Conservation (phyloP, 2,113 vertebrate species). For the Muntiacus reevesi region DNA sequence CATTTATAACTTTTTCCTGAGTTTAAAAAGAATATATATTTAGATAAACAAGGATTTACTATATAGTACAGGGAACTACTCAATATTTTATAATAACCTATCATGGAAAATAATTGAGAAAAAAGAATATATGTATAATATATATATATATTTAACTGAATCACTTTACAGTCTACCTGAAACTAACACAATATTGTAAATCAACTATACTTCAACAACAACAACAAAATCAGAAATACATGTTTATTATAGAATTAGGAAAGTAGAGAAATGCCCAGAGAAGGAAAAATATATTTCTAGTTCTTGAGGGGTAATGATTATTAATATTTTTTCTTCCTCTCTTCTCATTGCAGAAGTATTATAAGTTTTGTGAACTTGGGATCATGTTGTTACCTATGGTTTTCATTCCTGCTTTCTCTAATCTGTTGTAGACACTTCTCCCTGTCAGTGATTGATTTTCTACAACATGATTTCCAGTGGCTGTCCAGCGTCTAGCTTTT, state of each 20-base stretch:
- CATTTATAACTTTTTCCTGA: not conserved
- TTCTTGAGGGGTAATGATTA: not conserved
- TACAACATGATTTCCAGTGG: not conserved
- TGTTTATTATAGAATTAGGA: conserved; percentile 5
- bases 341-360: not conserved
- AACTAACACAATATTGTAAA: not conserved
- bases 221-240: not conserved
- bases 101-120: not conserved
- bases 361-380: not conserved
- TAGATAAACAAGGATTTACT: not conserved
- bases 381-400: not conserved
- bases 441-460: not conserved
- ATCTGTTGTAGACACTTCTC: not conserved
- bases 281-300: not conserved
- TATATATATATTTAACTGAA: not conserved
- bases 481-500: not conserved
- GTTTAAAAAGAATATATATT: not conserved
- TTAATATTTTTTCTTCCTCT: not conserved
- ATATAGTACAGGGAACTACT: not conserved
- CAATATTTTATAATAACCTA: not conserved
- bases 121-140: not conserved
- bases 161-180: not conserved
- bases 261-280: not conserved
- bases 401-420: not conserved
- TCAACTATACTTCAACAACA: not conserved